Conservation (phyloP, 2,888 invertebrate species). For the Ophion costatus region DNA sequence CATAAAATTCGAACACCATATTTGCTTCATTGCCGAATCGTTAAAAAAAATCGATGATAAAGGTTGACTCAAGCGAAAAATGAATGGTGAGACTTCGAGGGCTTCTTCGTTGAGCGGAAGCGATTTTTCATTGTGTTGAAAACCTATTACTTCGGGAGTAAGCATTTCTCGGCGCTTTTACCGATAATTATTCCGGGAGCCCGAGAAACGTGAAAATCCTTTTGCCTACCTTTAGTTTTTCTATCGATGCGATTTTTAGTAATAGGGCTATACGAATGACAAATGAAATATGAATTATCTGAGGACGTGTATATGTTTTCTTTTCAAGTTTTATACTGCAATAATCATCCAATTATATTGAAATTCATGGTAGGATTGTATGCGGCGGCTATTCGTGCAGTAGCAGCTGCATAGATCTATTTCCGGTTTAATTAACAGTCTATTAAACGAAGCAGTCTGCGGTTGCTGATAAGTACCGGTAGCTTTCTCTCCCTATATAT, state of each 20-base stretch:
- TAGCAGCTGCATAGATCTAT: conserved; percentile 60
- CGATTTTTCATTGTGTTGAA: conserved; percentile 10
- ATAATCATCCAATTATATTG: conserved; percentile 50
- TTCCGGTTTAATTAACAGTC: conserved; percentile 66
- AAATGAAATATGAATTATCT: neutral
- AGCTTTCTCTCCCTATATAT: conserved; percentile 25
- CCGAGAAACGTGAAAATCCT: conserved; percentile 30
- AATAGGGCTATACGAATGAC: conserved; percentile 7
- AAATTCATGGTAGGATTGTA: conserved; percentile 34
- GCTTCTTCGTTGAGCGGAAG: conserved; percentile 19
- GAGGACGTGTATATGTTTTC: conserved; percentile 20
- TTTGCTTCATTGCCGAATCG: neutral
- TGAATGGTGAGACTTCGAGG: conserved; percentile 28
- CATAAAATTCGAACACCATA: neutral
- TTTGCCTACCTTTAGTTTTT: neutral
- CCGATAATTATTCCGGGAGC: conserved; percentile 47
- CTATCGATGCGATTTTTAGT: conserved; percentile 13
- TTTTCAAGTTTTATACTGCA: conserved; percentile 17
- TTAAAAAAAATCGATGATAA: conserved; percentile 13
- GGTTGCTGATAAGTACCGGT: conserved; percentile 34
- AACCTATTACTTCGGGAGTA: conserved; percentile 10
- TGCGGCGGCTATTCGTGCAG: neutral
- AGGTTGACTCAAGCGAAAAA: neutral
- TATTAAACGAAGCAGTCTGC: conserved; percentile 52
- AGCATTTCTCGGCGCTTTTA: conserved; percentile 23